A percentile compares a stretch with the other conserved stretches of the same genome.
Evolutionary conservation across 2,797 vertebrate genomes (phyloP).

Genomic region (Antrozous pallidus): DNA sequence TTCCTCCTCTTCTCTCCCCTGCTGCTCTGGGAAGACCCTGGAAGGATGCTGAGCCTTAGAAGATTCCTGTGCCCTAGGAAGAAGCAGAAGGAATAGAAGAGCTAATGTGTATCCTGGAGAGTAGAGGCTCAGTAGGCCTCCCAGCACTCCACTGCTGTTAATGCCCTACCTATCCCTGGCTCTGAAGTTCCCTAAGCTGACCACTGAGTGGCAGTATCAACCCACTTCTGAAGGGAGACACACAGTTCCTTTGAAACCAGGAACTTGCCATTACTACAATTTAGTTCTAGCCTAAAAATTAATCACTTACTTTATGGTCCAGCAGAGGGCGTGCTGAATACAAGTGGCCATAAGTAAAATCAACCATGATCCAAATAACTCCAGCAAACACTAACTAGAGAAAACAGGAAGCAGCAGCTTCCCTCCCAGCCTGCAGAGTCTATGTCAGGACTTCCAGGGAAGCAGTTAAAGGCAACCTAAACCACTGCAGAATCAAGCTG

Average conservation of each 20-base stretch:
- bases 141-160: neutral
- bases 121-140: neutral
- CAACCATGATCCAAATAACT: conserved; percentile 1
- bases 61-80: conserved; percentile 35
- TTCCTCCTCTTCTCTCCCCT: conserved; percentile 47
- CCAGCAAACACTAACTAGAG: neutral
- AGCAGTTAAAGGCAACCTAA: neutral
- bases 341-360: neutral
- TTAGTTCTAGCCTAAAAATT: neutral
- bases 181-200: conserved; percentile 40
- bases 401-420: neutral
- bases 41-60: conserved; percentile 53
- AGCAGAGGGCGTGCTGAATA: neutral
- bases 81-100: conserved; percentile 24
- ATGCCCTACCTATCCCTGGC: neutral
- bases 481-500: neutral
- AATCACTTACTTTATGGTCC: neutral
- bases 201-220: conserved; percentile 55
- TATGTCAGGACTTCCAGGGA: neutral
- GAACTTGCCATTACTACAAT: neutral
- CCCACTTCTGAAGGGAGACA: neutral
- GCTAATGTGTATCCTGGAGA: neutral
- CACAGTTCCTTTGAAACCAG: neutral
- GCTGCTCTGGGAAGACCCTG: conserved; percentile 41
- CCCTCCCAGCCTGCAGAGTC: neutral